phyloP scores from a whole-genome alignment of 2,113 vertebrate species.

The Larimichthys crocea region DNA sequence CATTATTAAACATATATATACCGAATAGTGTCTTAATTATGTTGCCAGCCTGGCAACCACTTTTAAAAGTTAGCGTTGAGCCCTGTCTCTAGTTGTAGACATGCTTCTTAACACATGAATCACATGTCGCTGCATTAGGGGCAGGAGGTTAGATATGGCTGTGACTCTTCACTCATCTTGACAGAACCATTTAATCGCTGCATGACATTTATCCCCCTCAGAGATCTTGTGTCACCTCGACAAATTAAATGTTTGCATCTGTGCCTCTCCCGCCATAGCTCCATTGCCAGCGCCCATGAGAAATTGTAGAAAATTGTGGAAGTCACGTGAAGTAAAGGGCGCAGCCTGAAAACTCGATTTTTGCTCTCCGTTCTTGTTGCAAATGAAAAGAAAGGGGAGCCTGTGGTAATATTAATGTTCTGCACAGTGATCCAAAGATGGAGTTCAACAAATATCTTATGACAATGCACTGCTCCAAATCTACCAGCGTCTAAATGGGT shows the following conservation, averaged over 20 bases:
- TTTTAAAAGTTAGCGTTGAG: no score
- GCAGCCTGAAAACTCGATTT: neutral
- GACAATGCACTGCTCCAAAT: slow-evolving; percentile 12
- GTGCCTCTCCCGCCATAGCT: slow-evolving; percentile 27
- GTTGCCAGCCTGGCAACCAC: no score
- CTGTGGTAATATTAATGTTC: neutral
- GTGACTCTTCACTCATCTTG: slow-evolving; percentile 55
- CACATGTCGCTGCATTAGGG: slow-evolving; percentile 46
- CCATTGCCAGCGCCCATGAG: slow-evolving; percentile 37
- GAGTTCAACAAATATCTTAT: neutral
- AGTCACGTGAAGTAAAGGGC: slow-evolving; percentile 5
- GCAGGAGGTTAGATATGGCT: slow-evolving; percentile 41
- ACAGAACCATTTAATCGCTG: slow-evolving; percentile 72
- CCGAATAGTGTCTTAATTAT: no score
- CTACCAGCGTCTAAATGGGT: neutral
- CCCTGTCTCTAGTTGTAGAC: slow-evolving; percentile 21
- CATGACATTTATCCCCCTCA: slow-evolving; percentile 73
- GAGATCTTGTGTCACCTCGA: slow-evolving; percentile 70
- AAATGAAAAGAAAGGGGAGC: neutral
- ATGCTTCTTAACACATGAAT: slow-evolving; percentile 38
- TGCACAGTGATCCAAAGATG: neutral
- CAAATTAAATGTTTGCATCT: slow-evolving; percentile 76
- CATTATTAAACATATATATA: no score
- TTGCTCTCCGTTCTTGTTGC: slow-evolving; percentile 2
- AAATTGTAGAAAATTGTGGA: slow-evolving; percentile 33